phyloP scores from a whole-genome alignment of 92 coral and sea anemone species.

The Actinernus sp. region DNA sequence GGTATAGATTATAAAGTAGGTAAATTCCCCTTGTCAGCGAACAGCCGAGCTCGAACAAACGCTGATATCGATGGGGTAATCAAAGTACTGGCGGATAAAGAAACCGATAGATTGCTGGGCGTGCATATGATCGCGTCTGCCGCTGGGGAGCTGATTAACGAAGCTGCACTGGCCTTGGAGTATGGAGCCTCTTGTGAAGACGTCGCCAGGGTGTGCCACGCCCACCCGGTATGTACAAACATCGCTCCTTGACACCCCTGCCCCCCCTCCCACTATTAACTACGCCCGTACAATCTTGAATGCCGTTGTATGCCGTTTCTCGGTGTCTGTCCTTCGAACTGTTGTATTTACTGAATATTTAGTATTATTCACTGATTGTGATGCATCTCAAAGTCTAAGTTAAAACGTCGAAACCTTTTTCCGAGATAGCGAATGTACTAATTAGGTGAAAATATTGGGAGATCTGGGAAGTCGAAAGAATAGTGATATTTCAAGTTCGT shows the following conservation, averaged over 20 bases:
- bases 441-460: no score
- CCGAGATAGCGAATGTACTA: no score
- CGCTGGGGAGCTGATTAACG: constrained; percentile 97
- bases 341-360: not conserved
- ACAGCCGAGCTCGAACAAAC: constrained; percentile 98
- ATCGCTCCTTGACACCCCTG: not conserved
- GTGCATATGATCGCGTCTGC: constrained; percentile 93
- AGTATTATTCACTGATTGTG: no score
- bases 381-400: no score
- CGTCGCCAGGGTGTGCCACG: constrained; percentile 97
- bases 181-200: constrained; percentile 99
- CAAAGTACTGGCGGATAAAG: constrained; percentile 90
- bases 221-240: constrained; percentile 86
- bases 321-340: no score
- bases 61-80: constrained; percentile 95
- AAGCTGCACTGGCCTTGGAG: constrained; percentile 99
- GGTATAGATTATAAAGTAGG: constrained; percentile 90
- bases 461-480: no score
- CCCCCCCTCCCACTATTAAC: not conserved
- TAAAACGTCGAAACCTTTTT: no score
- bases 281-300: not conserved
- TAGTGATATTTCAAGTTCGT: no score
- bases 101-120: constrained; percentile 92
- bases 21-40: constrained; percentile 95
- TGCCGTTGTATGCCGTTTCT: constrained; percentile 1